phyloP scores from a whole-genome alignment of 1,140 invertebrate species.

The Armadillidium nasatum region DNA sequence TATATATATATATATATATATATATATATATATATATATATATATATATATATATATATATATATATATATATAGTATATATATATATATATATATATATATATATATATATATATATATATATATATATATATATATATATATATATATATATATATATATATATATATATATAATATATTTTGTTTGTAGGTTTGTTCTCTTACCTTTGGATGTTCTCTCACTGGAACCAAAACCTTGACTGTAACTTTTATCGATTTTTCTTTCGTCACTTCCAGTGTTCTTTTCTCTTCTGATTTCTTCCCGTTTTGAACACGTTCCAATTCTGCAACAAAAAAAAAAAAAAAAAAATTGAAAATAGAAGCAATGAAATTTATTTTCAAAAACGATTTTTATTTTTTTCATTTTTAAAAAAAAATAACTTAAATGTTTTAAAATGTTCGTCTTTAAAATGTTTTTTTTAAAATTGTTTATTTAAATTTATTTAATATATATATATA shows the following conservation, averaged over 20 bases:
- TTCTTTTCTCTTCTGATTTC: slow-evolving; percentile 61
- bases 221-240: slow-evolving; percentile 77
- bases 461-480: too few species aligned
- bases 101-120: neutral
- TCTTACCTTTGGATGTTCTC: slow-evolving; percentile 79
- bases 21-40: too few species aligned
- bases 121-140: slow-evolving; percentile 7
- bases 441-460: too few species aligned
- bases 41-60: slow-evolving; percentile 9
- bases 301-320: slow-evolving; percentile 57
- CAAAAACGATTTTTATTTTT: too few species aligned
- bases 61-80: neutral
- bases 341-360: neutral
- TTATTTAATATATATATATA: too few species aligned
- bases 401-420: too few species aligned
- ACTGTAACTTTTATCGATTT: slow-evolving; percentile 75
- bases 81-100: neutral
- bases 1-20: too few species aligned
- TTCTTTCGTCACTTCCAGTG: slow-evolving; percentile 78
- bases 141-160: slow-evolving; percentile 1
- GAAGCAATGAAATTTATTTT: too few species aligned
- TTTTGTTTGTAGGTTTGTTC: neutral
- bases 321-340: slow-evolving; percentile 56
- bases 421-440: too few species aligned
- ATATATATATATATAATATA: neutral